Base-by-base conservation (phyloP, 2,888 invertebrate species). In the Drosophila phalerata region DNA sequence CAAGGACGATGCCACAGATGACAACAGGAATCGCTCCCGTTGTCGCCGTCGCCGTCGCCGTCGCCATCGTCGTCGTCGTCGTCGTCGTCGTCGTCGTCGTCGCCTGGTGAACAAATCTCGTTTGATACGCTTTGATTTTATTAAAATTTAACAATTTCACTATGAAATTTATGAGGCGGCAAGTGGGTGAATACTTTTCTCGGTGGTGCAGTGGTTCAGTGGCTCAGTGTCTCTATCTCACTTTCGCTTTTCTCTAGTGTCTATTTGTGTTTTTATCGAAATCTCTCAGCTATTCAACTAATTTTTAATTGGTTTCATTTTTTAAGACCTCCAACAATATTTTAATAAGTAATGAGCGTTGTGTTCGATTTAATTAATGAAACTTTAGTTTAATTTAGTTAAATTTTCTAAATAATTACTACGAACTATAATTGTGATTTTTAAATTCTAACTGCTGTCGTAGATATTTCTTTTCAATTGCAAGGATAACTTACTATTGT, bases 91-190 rank as follows among this genome's bases (percentile, higher is more conserved):
- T 32, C 51, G 25, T 6, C 42, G 75, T 81, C 45, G 81, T 84
- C 79, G 89, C 73, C 79, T 79, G 85, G 85, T 79, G 79, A 88
- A 79, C 85, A 86, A 85, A 85, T 85, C 89, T 85, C 73, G 85
- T 89, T 89, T 87, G 89, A 87, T 89, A 85, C 85, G 85, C 89
- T 87, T 85, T 88, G 85, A 85, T 85, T 85, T 85, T 85, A 89
- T 89, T 89, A 85, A 85, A 85, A 81, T 89, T 85, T 88, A 85
- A 89, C 89, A 85, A 85, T 85, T 84, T 84, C 74, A 56, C 87
- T 81, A 76, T 84, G 81, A 86, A 85, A 85, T 85, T 85, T 85
- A 85, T 85, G 85, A 78, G 77, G 53, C 72, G 53, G 60, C 74
- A 69, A 58, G 64, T 56, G 78, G 71, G 45, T 55, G 55, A 55